Evolutionary conservation across 2,113 vertebrate genomes (phyloP).

Genomic region (Petaurus breviceps): DNA sequence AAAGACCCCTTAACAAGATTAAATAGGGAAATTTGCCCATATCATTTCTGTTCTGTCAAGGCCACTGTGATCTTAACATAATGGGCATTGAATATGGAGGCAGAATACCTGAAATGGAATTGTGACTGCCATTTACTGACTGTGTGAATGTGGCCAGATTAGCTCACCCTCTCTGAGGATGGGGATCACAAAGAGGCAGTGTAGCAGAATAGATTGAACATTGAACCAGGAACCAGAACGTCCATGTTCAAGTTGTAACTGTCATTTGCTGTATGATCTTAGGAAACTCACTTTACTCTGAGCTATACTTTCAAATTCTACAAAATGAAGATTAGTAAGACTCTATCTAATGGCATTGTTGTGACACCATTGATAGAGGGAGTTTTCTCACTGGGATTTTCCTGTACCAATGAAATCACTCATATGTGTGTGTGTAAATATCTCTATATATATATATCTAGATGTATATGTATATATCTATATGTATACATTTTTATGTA

Average conservation of each 20-base stretch:
- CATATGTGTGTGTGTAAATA: not conserved
- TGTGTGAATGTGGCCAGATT: not conserved
- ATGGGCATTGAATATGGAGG: not conserved
- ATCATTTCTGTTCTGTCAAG: not conserved
- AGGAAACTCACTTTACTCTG: not conserved
- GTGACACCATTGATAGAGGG: not conserved
- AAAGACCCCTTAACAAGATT: not conserved
- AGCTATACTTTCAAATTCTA: not conserved
- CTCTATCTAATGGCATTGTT: not conserved
- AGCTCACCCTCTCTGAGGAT: not conserved
- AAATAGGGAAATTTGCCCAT: slow-evolving; percentile 26
- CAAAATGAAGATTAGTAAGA: not conserved
- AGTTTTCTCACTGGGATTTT: not conserved
- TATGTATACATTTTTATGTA: not conserved
- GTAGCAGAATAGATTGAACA: not conserved
- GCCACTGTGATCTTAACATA: not conserved
- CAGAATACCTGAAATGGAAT: not conserved
- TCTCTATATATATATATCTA: too few species aligned
- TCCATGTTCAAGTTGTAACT: not conserved
- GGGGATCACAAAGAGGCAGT: not conserved
- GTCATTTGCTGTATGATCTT: not conserved
- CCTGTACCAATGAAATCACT: not conserved
- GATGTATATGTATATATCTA: not conserved
- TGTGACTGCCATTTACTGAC: not conserved
- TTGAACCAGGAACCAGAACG: not conserved